Base-by-base conservation (phyloP, 2,797 vertebrate species). In the Lagodon rhomboides region DNA sequence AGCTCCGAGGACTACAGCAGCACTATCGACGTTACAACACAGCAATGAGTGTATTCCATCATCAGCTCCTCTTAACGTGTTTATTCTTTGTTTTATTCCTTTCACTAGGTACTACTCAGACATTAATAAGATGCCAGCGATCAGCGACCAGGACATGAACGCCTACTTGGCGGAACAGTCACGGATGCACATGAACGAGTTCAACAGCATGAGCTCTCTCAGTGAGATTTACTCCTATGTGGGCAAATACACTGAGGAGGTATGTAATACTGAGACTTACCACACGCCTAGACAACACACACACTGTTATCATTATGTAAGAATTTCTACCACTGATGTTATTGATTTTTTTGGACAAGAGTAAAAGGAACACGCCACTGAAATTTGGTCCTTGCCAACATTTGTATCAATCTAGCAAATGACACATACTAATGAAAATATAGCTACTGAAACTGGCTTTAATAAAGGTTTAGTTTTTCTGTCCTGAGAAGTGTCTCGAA, bases 61-160 rank as follows among this genome's bases (percentile, higher is more conserved):
- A 38, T 38, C 10, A 38, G 9, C 10, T 38, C 11, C 8, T 67
- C 22, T 62, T 81, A 73, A 83, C 12, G 25, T 50, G 20, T 56
- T 54, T 10, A n/a, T 75, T 50, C 15, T 76, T 72, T 69, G 43
- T 68, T 75, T 47, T 44, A 6, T 73, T 73, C 43, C 12, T 79
- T 22, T 59, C 15, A 23, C 53, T 74, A 99, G 98, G 94, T 99
- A 99, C 92, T 99, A 99, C 91, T 98, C 98, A 9, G 98, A 99
- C 94, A 99, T 99, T 0, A 95, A 80, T 89, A 99, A 98, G 94
- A 99, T 99, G 98, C 97, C 95, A 9, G 97, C 97, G 3, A 99
- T 99, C 94, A 99, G 98, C 3, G 98, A 99, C 95, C 98, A 99
- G 95, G 98, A 99, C 93, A 99, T 99, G 98, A 99, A 99, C 0